Conservation (phyloP, 1,140 invertebrate species). For the Eumeta japonica region DNA sequence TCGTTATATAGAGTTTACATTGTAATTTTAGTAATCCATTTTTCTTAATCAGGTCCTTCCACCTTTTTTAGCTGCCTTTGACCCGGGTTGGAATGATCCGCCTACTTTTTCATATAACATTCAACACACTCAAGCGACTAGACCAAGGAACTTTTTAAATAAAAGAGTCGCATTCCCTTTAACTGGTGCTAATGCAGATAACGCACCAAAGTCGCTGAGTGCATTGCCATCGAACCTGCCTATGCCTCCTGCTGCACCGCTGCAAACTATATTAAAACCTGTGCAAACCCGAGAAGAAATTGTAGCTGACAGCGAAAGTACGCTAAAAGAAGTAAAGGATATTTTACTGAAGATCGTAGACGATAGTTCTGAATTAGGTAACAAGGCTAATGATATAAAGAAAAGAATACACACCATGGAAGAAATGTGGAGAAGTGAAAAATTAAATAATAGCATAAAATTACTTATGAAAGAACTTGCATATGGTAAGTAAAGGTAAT, state of each 20-base stretch:
- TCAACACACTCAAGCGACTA: conserved; percentile 36
- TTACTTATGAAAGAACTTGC: conserved; percentile 44
- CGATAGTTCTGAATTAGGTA: conserved; percentile 36
- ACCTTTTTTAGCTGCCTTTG: conserved; percentile 35
- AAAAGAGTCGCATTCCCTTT: conserved; percentile 58
- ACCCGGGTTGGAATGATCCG: conserved; percentile 62
- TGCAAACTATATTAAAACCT: conserved; percentile 6
- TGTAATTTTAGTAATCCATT: too few relatives aligned
- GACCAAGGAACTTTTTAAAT: conserved; percentile 50
- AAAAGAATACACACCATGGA: conserved; percentile 50
- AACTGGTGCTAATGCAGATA: conserved; percentile 20
- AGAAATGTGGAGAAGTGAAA: conserved; percentile 54
- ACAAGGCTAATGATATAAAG: conserved; percentile 49
- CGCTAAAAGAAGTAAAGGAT: conserved; percentile 32
- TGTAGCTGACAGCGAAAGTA: conserved; percentile 28
- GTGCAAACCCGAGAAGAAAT: conserved; percentile 14
- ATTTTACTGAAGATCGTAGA: conserved; percentile 36
- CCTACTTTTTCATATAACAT: conserved; percentile 48
- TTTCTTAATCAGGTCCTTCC: too few relatives aligned
- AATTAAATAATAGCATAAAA: conserved; percentile 45
- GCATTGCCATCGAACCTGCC: conserved; percentile 22
- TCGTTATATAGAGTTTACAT: too few relatives aligned
- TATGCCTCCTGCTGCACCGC: conserved; percentile 7
- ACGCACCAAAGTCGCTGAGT: conserved; percentile 8
- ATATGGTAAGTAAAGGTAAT: conserved; percentile 34